Evolutionary conservation across 2,888 invertebrate genomes (phyloP).

Genomic region (Brenthis ino): DNA sequence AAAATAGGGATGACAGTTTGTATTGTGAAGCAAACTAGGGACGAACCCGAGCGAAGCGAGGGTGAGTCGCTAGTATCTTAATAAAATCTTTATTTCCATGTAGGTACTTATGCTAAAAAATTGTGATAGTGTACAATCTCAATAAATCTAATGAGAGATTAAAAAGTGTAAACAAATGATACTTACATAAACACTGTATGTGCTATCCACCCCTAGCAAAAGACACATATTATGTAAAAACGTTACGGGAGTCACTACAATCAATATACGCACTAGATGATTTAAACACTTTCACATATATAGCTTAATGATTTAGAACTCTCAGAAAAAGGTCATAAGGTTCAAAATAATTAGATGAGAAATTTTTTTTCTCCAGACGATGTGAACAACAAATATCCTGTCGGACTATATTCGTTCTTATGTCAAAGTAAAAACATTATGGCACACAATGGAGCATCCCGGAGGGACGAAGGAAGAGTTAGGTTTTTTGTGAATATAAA

Average conservation of each 20-base stretch:
- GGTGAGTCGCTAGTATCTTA: background rate
- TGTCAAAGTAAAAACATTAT: constrained; percentile 51
- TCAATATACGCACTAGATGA: constrained; percentile 80
- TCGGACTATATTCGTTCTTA: constrained; percentile 62
- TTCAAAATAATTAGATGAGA: constrained; percentile 41
- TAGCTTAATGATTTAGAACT: constrained; percentile 49
- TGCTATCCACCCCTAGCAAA: constrained; percentile 64
- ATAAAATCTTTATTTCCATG: background rate
- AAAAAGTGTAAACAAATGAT: constrained; percentile 26
- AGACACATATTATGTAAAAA: constrained; percentile 81
- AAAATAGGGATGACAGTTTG: too few species aligned
- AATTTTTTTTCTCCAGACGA: constrained; percentile 64
- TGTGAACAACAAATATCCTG: constrained; percentile 66
- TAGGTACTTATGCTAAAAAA: too few species aligned
- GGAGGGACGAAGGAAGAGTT: constrained; percentile 74
- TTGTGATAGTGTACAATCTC: background rate
- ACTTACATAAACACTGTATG: constrained; percentile 32
- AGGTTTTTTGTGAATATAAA: constrained; percentile 79
- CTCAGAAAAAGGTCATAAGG: constrained; percentile 48
- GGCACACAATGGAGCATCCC: constrained; percentile 47
- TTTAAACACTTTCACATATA: constrained; percentile 72
- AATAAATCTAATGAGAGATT: constrained; percentile 7
- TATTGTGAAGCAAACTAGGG: too few species aligned
- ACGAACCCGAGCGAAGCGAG: too few species aligned
- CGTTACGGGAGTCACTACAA: constrained; percentile 80